Percentiles rank a stretch among this genome's conserved stretches.
phyloP scores from a whole-genome alignment of 1,140 invertebrate species.

The Cheumatopsyche charites region DNA sequence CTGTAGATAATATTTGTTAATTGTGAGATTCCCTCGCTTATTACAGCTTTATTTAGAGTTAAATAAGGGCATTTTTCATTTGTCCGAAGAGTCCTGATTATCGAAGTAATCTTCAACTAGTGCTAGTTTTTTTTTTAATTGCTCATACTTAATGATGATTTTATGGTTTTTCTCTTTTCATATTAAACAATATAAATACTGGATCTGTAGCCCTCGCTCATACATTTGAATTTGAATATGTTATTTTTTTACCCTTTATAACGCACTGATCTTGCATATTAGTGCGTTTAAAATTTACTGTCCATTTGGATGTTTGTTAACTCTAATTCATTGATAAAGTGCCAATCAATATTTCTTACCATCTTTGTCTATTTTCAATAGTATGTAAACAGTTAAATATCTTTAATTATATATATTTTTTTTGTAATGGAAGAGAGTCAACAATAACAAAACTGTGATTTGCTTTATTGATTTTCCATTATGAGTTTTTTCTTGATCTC shows the following conservation, averaged over 20 bases:
- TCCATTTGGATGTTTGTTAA: constrained; percentile 45
- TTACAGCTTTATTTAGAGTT: constrained; percentile 37
- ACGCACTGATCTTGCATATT: neutral
- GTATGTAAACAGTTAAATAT: constrained; percentile 37
- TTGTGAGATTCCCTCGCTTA: constrained; percentile 54
- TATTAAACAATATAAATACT: neutral
- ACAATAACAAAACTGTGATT: constrained; percentile 46
- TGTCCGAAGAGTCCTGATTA: constrained; percentile 8
- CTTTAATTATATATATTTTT: constrained; percentile 20
- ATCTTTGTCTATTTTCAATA: constrained; percentile 18
- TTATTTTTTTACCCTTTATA: neutral
- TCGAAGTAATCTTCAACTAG: constrained; percentile 1
- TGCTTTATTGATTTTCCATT: constrained; percentile 45
- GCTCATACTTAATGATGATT: constrained; percentile 28
- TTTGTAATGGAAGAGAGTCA: constrained; percentile 44
- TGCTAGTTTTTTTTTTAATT: constrained; percentile 36
- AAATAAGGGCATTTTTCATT: neutral
- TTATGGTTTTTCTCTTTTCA: neutral
- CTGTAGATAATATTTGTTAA: constrained; percentile 49
- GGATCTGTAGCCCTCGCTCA: neutral
- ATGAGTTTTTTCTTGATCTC: constrained; percentile 48
- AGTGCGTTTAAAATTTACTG: constrained; percentile 35
- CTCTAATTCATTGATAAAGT: constrained; percentile 46
- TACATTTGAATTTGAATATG: neutral
- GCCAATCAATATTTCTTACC: constrained; percentile 44